phyloP scores from a whole-genome alignment of 1,140 invertebrate genomes.

The Drosophila prosaltans region DNA sequence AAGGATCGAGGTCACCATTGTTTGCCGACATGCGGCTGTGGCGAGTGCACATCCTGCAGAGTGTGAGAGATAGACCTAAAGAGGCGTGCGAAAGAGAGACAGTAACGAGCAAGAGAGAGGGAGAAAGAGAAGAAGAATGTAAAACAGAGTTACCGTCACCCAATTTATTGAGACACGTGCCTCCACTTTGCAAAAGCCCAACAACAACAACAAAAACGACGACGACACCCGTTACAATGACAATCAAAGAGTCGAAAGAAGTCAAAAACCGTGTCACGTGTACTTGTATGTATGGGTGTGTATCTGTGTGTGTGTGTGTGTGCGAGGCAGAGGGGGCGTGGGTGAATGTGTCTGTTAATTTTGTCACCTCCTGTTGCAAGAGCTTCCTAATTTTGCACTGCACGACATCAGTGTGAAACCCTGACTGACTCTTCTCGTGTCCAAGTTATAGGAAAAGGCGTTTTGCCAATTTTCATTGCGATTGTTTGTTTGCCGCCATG shows the following conservation, averaged over 20 bases:
- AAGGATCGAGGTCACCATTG: slow-evolving; percentile 16
- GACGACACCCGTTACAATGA: slow-evolving; percentile 29
- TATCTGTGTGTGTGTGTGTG: slow-evolving; percentile 45
- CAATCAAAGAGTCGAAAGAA: slow-evolving; percentile 65
- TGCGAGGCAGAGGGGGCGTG: slow-evolving; percentile 25
- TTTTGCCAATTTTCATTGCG: slow-evolving; percentile 64
- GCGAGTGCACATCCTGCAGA: neutral
- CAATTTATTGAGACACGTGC: slow-evolving; percentile 67
- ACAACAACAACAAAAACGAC: slow-evolving; percentile 18
- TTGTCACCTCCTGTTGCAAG: slow-evolving; percentile 53
- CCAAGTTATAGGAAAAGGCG: slow-evolving; percentile 26
- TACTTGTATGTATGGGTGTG: slow-evolving; percentile 19
- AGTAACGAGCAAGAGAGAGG: neutral
- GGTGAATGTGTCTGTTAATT: slow-evolving; percentile 53
- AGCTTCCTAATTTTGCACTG: slow-evolving; percentile 71
- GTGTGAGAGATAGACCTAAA: neutral
- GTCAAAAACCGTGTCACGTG: slow-evolving; percentile 73
- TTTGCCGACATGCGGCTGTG: slow-evolving; percentile 23
- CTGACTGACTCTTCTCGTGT: neutral
- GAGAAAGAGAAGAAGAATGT: neutral
- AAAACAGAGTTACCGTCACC: slow-evolving; percentile 18
- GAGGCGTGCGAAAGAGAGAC: neutral
- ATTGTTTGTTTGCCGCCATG: slow-evolving; percentile 62
- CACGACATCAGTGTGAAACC: slow-evolving; percentile 42
- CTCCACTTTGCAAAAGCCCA: slow-evolving; percentile 46